These are phyloP conservation scores for Adelphocoris suturalis DNA, from an alignment of 2,888 invertebrate genomes.

Conservation along the genomic window DNA sequence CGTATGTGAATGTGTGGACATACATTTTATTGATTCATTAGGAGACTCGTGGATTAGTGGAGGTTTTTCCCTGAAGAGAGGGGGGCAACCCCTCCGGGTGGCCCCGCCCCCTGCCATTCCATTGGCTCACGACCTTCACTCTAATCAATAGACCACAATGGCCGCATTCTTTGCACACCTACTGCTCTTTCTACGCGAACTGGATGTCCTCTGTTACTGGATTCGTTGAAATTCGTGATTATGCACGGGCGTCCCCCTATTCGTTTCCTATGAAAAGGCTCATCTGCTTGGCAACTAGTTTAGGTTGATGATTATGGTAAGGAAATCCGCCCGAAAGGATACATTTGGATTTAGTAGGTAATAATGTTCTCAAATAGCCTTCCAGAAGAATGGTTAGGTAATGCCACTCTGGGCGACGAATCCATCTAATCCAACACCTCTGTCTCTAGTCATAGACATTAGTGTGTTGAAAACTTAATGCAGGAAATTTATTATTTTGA, in stretches of 20 bases:
- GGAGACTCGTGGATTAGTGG: slow-evolving; percentile 66
- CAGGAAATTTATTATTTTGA: no score
- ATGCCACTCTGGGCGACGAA: no score
- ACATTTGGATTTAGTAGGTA: no score
- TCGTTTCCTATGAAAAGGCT: background rate
- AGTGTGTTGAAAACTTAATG: no score
- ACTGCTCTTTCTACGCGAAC: slow-evolving; percentile 47
- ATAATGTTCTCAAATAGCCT: no score
- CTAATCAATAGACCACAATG: slow-evolving; percentile 71
- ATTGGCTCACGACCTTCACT: slow-evolving; percentile 63
- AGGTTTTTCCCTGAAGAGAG: slow-evolving; percentile 59
- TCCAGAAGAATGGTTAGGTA: no score
- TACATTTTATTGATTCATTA: slow-evolving; percentile 71
- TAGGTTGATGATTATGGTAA: no score
- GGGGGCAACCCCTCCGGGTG: slow-evolving; percentile 37
- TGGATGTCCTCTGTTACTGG: background rate
- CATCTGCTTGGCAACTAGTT: background rate
- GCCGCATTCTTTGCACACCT: slow-evolving; percentile 70
- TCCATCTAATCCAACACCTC: no score
- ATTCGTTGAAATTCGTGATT: slow-evolving; percentile 33
- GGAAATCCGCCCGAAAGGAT: no score
- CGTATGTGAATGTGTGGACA: slow-evolving; percentile 51
- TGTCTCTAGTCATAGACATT: no score
- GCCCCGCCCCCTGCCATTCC: slow-evolving; percentile 62
- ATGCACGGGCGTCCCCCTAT: background rate